These are phyloP conservation scores for Mantis religiosa DNA, from an alignment of 2,888 invertebrate species.

Conservation along the genomic window DNA sequence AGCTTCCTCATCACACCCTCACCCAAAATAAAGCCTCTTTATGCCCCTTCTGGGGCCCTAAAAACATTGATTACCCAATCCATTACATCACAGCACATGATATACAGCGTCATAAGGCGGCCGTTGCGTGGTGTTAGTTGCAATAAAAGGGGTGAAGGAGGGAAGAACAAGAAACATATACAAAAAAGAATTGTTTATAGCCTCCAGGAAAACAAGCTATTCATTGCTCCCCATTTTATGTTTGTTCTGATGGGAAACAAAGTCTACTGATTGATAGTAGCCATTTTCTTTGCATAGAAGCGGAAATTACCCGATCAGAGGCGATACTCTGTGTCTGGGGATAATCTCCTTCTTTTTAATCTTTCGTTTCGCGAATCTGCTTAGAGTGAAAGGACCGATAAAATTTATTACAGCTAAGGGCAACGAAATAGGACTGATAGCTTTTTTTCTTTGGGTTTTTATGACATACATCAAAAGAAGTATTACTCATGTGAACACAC, in stretches of 20 bases:
- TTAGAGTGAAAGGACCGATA: background rate
- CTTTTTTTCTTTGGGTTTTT: background rate
- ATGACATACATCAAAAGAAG: background rate
- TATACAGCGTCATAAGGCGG: background rate
- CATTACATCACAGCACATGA: background rate
- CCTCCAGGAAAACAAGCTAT: background rate
- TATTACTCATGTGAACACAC: background rate
- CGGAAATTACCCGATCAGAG: slow-evolving; percentile 5
- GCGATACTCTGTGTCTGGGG: background rate
- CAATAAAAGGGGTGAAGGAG: background rate
- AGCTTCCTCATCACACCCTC: background rate
- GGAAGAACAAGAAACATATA: background rate
- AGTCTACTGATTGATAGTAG: background rate
- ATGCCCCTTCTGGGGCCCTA: background rate
- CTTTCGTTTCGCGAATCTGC: background rate
- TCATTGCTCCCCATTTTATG: background rate
- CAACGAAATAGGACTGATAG: background rate
- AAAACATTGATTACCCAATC: background rate
- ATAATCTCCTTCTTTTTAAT: background rate
- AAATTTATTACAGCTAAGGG: background rate
- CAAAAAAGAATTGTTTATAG: background rate
- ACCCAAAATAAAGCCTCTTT: background rate
- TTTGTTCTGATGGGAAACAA: background rate
- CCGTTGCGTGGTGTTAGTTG: background rate
- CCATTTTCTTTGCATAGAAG: slow-evolving; percentile 5